These are phyloP conservation scores for Phorcus lineatus DNA, from an alignment of 2,888 invertebrate genomes.

Conservation along the genomic window DNA sequence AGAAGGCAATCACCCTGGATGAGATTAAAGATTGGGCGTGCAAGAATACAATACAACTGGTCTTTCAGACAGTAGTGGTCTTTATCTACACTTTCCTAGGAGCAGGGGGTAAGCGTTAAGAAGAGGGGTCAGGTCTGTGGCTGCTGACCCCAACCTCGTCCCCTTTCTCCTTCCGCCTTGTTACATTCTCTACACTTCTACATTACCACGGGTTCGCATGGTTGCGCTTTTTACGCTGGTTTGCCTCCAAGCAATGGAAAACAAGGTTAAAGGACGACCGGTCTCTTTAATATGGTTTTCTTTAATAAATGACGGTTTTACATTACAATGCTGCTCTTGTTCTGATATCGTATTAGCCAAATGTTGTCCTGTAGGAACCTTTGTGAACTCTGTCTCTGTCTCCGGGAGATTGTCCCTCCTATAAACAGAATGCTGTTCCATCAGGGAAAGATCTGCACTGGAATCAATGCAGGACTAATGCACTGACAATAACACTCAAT, in stretches of 20 bases:
- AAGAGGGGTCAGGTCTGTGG: neutral
- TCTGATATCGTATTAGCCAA: neutral
- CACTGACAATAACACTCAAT: slow-evolving; percentile 30
- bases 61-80: neutral
- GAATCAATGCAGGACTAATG: neutral
- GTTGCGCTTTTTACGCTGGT: neutral
- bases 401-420: neutral
- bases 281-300: neutral
- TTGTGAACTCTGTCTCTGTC: too few species aligned
- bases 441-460: neutral
- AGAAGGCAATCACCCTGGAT: neutral
- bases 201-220: neutral
- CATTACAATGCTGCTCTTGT: neutral
- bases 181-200: neutral
- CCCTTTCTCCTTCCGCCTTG: neutral
- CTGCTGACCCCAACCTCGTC: neutral
- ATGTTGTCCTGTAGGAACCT: neutral
- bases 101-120: neutral
- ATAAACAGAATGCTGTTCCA: neutral
- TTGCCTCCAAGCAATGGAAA: neutral
- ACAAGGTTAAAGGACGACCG: neutral
- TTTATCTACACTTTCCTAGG: neutral
- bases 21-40: slow-evolving; percentile 10
- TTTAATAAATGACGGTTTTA: neutral
- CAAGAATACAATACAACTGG: neutral